Evolutionary conservation across 2,113 vertebrate genomes (phyloP).

Genomic region (Gobio gobio): DNA sequence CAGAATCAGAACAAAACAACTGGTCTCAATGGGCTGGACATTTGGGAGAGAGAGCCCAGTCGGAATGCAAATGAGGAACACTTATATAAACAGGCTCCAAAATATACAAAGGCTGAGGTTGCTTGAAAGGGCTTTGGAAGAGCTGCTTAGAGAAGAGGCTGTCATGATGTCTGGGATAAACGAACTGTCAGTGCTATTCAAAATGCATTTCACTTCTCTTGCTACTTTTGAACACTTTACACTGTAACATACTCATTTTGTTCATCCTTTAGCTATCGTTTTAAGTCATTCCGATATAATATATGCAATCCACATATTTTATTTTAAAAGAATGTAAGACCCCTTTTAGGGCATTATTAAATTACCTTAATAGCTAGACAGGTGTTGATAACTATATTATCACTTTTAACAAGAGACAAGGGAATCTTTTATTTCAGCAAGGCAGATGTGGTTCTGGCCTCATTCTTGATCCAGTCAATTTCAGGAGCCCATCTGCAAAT

Average conservation of each 20-base stretch:
- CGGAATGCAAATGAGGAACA: conserved; percentile 56
- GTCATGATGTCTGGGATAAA: conserved; percentile 45
- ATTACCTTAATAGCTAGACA: conserved; percentile 39
- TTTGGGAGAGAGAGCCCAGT: conserved; percentile 39
- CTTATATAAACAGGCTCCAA: conserved; percentile 45
- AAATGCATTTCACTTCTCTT: not conserved
- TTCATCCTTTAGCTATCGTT: not conserved
- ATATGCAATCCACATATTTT: conserved; percentile 1
- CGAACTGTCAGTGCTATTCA: not conserved
- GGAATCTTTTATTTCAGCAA: conserved; percentile 32
- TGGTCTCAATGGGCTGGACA: conserved; percentile 41
- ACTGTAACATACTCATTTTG: not conserved
- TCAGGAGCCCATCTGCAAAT: conserved; percentile 28
- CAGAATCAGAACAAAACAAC: conserved; percentile 59
- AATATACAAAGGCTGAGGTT: conserved; percentile 49
- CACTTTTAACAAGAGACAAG: conserved; percentile 42
- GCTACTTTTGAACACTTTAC: not conserved
- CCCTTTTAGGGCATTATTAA: conserved; percentile 28
- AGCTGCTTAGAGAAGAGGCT: conserved; percentile 25
- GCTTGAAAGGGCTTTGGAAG: conserved; percentile 27
- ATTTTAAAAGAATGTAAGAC: not conserved
- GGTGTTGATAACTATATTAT: conserved; percentile 46
- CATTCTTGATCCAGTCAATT: conserved; percentile 47
- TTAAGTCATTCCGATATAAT: not conserved
- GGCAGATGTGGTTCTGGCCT: conserved; percentile 42